Evolutionary conservation across 2,797 vertebrate genomes (phyloP).

Genomic region (Pagetopsis macropterus): DNA sequence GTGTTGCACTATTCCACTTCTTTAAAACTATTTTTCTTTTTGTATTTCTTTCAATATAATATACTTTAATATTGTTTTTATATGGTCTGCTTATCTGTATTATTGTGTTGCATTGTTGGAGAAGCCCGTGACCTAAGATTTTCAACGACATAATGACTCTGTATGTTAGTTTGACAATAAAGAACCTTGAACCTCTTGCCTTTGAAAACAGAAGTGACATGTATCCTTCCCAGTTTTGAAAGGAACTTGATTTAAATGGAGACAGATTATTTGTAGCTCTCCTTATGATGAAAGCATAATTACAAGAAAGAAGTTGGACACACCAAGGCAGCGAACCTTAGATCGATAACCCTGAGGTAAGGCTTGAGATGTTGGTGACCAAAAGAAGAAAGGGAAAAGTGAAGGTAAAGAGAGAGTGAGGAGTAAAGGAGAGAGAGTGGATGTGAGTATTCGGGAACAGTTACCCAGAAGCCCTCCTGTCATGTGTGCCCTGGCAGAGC

Average conservation of each 20-base stretch:
- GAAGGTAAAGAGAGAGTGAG: conserved; percentile 9
- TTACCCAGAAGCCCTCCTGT: conserved; percentile 49
- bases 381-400: conserved; percentile 25
- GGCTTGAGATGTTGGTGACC: conserved; percentile 24
- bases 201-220: background rate
- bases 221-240: conserved; percentile 1
- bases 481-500: conserved; percentile 61
- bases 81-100: too few species aligned
- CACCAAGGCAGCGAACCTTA: conserved; percentile 24
- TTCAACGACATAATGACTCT: too few species aligned
- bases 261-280: conserved; percentile 3
- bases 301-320: background rate
- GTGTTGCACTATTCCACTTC: too few species aligned
- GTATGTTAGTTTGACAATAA: too few species aligned
- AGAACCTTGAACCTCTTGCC: background rate
- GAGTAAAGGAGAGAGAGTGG: conserved; percentile 25
- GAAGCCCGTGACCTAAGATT: too few species aligned
- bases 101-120: too few species aligned
- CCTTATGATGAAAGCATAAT: conserved; percentile 5
- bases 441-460: conserved; percentile 17
- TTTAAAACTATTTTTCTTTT: too few species aligned
- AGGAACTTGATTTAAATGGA: background rate
- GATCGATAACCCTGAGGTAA: conserved; percentile 23
- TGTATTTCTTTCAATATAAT: too few species aligned
- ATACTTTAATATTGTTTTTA: too few species aligned